A percentile compares a stretch with the other conserved stretches of the same genome.
phyloP scores from a whole-genome alignment of 2,113 vertebrate genomes.

The Perognathus longimembris region DNA sequence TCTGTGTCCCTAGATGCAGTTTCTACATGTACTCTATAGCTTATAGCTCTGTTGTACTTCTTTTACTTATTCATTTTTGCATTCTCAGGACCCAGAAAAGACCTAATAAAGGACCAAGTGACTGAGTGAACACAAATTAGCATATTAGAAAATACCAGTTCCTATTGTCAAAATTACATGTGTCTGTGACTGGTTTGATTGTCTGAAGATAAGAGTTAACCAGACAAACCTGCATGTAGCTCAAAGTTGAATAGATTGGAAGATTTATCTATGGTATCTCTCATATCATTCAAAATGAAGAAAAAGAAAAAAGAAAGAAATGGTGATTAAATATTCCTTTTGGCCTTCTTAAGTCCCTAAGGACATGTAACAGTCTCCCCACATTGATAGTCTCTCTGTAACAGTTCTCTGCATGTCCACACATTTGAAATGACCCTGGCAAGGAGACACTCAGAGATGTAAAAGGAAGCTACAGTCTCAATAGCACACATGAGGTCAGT shows the following conservation, averaged over 20 bases:
- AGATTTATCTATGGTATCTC: background rate
- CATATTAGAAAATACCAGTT: background rate
- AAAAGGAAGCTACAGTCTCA: background rate
- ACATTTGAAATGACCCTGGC: background rate
- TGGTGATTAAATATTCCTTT: background rate
- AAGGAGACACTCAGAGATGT: background rate
- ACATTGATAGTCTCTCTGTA: background rate
- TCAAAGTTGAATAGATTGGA: background rate
- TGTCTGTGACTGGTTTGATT: background rate
- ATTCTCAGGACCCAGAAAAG: background rate
- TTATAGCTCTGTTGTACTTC: background rate
- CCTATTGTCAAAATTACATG: background rate
- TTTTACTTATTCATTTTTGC: background rate
- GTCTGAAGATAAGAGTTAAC: background rate
- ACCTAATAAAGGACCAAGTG: background rate
- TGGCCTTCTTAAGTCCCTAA: background rate
- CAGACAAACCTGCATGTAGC: background rate
- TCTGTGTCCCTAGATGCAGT: background rate
- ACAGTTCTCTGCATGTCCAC: background rate
- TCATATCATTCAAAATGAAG: constrained; percentile 9
- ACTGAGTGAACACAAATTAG: background rate
- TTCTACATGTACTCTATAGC: background rate
- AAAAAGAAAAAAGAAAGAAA: background rate
- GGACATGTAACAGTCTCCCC: background rate
- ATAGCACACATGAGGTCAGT: background rate